phyloP scores from a whole-genome alignment of 2,113 vertebrate species.

The Columba janthina region DNA sequence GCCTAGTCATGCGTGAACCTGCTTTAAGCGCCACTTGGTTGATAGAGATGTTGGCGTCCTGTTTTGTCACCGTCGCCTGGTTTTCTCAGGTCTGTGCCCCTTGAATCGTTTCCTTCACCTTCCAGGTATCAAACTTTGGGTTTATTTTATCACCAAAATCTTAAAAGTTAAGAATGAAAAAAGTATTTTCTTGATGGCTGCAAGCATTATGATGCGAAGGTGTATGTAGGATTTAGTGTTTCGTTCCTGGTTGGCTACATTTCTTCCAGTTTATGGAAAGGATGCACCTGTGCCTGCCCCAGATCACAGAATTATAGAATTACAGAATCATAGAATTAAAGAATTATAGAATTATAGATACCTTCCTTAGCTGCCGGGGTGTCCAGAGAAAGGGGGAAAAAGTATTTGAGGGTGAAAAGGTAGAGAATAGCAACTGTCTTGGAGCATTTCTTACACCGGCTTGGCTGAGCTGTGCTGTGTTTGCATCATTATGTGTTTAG shows the following conservation, averaged over 20 bases:
- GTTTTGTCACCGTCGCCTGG: neutral
- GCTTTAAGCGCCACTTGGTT: constrained; percentile 3
- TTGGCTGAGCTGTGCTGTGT: neutral
- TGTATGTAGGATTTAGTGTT: neutral
- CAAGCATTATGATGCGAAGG: rapidly evolving
- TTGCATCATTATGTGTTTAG: neutral
- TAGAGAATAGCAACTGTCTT: neutral
- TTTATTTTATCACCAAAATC: neutral
- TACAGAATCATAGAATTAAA: too few species aligned
- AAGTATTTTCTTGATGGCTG: neutral
- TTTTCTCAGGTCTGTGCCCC: neutral
- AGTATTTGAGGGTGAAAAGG: neutral
- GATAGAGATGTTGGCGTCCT: neutral
- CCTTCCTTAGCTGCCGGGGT: neutral
- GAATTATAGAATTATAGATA: too few species aligned
- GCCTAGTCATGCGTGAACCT: constrained; percentile 42
- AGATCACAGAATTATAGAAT: too few species aligned
- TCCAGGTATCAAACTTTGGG: neutral
- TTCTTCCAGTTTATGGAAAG: neutral
- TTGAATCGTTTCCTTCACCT: neutral
- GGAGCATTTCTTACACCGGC: neutral
- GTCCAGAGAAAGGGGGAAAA: neutral
- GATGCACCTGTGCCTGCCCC: neutral
- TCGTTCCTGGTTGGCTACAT: rapidly evolving
- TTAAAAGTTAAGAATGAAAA: neutral